Conservation (phyloP, 2,888 invertebrate species). For the Spodoptera picta region DNA sequence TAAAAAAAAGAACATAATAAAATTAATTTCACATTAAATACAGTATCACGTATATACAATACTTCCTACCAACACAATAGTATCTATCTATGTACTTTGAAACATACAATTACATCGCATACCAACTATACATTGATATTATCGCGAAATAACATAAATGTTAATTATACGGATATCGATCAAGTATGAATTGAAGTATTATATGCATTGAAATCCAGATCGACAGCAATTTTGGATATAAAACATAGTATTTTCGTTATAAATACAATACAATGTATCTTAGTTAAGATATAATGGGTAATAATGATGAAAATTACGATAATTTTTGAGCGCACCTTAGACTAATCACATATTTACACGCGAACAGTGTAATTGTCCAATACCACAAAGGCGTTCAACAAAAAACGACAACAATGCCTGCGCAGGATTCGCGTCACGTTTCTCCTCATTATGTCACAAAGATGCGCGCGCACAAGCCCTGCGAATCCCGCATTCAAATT, state of each 20-base stretch:
- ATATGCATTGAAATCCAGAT: too few relatives aligned
- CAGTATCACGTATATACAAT: conserved; percentile 6
- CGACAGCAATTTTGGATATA: too few relatives aligned
- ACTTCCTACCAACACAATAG: conserved; percentile 4
- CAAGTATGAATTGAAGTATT: neutral
- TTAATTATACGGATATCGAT: neutral
- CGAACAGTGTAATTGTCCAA: conserved; percentile 29
- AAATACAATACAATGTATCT: too few relatives aligned
- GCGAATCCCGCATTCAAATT: conserved; percentile 54
- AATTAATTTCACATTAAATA: conserved; percentile 1
- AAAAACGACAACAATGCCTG: conserved; percentile 40
- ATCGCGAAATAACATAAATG: conserved; percentile 14
- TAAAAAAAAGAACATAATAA: too few relatives aligned
- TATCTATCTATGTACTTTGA: conserved; percentile 1
- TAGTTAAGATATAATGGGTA: too few relatives aligned
- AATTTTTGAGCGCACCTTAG: neutral
- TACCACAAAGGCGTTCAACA: conserved; percentile 43
- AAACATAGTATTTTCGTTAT: too few relatives aligned
- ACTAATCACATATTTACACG: conserved; percentile 30
- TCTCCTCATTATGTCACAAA: conserved; percentile 47
- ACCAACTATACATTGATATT: conserved; percentile 9
- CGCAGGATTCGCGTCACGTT: conserved; percentile 53
- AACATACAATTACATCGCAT: conserved; percentile 1
- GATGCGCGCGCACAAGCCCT: conserved; percentile 47
- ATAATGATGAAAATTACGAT: too few relatives aligned